phyloP scores from a whole-genome alignment of 2,888 invertebrate genomes.

The Orthonychiurus folsomi region DNA sequence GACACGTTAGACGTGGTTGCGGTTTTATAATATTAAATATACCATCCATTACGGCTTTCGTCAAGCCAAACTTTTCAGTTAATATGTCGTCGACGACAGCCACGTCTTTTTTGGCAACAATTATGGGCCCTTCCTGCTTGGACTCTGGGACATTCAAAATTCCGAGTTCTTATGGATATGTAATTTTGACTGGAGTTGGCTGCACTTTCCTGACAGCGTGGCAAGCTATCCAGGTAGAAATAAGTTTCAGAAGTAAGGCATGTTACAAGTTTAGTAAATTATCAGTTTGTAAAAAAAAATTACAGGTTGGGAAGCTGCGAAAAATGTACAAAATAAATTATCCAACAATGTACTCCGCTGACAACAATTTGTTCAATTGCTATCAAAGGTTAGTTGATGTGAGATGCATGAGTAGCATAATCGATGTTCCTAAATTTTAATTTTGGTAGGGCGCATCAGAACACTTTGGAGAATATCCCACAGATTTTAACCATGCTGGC shows the following conservation, averaged over 20 bases:
- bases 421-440: neutral
- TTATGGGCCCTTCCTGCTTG: neutral
- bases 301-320: constrained; percentile 42
- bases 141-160: constrained; percentile 29
- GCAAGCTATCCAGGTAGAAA: constrained; percentile 42
- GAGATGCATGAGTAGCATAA: neutral
- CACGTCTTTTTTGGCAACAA: neutral
- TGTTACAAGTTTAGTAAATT: too few species aligned
- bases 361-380: constrained; percentile 46
- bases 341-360: constrained; percentile 47
- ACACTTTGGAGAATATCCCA: constrained; percentile 42
- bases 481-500: constrained; percentile 45
- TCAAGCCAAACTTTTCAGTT: too few species aligned
- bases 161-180: constrained; percentile 44
- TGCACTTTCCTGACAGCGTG: constrained; percentile 44
- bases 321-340: constrained; percentile 44
- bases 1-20: too few species aligned
- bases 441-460: constrained; percentile 36
- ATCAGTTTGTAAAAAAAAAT: constrained; percentile 9
- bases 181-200: constrained; percentile 43
- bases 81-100: too few species aligned
- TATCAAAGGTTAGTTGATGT: constrained; percentile 42
- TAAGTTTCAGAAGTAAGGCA: too few species aligned
- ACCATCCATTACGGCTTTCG: too few species aligned
- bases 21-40: too few species aligned